phyloP scores from a whole-genome alignment of 2,888 invertebrate species.

The Oscheius sp. region DNA sequence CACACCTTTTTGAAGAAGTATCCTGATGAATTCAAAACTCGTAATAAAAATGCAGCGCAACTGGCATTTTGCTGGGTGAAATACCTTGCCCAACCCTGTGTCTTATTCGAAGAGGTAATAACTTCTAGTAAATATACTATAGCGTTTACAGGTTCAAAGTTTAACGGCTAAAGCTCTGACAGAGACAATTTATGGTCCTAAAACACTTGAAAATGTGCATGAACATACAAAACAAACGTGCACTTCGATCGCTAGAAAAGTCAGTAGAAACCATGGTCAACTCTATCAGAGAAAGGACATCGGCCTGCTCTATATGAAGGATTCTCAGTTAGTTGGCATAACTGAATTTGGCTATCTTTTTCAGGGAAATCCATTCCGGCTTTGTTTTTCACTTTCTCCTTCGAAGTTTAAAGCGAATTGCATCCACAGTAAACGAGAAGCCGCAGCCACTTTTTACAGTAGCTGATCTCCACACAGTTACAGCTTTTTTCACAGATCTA shows the following conservation, averaged over 20 bases:
- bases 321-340: not conserved
- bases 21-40: not conserved
- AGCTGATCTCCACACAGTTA: not conserved
- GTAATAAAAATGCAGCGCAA: not conserved
- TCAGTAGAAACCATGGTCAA: constrained; percentile 1
- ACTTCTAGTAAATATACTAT: too few relatives aligned
- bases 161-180: not conserved
- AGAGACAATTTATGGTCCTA: not conserved
- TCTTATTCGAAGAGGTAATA: constrained; percentile 6
- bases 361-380: not conserved
- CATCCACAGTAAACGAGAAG: not conserved
- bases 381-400: constrained; percentile 3
- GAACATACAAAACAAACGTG: constrained; percentile 3
- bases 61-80: not conserved
- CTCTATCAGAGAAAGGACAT: not conserved
- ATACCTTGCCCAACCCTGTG: not conserved
- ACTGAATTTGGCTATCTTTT: not conserved
- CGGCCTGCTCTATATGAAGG: not conserved
- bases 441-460: not conserved
- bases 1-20: not conserved
- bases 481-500: not conserved
- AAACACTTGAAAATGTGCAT: not conserved
- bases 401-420: not conserved
- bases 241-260: not conserved
- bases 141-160: not conserved